A percentile compares a stretch with the other conserved stretches of the same genome.
These are phyloP conservation scores for Lasiurus cinereus DNA, from an alignment of 2,113 vertebrate genomes.

Conservation along the genomic window DNA sequence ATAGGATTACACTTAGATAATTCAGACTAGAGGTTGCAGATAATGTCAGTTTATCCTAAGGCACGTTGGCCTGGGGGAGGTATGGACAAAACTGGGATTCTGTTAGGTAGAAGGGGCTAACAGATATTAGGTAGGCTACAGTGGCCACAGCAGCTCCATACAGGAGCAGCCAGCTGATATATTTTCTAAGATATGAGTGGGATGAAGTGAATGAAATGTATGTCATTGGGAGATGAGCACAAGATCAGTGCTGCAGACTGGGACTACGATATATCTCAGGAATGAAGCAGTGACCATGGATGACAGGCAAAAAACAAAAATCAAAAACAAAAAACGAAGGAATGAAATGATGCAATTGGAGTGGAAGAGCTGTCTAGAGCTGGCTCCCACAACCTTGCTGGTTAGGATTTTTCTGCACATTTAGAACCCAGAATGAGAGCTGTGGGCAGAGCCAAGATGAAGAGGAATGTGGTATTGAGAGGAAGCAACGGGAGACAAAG, in stretches of 20 bases:
- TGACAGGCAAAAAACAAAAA: not conserved
- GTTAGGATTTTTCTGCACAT: not conserved
- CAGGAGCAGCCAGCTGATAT: not conserved
- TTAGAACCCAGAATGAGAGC: not conserved
- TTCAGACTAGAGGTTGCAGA: not conserved
- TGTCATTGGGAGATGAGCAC: not conserved
- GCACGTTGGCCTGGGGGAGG: not conserved
- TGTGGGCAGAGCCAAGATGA: not conserved
- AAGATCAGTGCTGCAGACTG: not conserved
- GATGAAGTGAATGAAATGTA: not conserved
- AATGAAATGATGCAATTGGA: not conserved
- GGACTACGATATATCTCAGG: not conserved
- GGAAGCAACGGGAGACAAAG: constrained; percentile 1
- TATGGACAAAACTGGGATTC: not conserved
- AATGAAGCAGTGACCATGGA: not conserved
- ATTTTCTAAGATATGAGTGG: not conserved
- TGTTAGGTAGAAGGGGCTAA: not conserved
- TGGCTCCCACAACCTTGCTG: not conserved
- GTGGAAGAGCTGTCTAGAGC: not conserved
- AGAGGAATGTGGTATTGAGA: not conserved
- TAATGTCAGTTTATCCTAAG: not conserved
- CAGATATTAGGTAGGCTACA: not conserved
- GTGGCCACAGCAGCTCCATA: not conserved
- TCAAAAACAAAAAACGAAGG: not conserved
- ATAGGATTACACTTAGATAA: not conserved